phyloP scores from a whole-genome alignment of 2,888 invertebrate species.

The Coelinius sp. region DNA sequence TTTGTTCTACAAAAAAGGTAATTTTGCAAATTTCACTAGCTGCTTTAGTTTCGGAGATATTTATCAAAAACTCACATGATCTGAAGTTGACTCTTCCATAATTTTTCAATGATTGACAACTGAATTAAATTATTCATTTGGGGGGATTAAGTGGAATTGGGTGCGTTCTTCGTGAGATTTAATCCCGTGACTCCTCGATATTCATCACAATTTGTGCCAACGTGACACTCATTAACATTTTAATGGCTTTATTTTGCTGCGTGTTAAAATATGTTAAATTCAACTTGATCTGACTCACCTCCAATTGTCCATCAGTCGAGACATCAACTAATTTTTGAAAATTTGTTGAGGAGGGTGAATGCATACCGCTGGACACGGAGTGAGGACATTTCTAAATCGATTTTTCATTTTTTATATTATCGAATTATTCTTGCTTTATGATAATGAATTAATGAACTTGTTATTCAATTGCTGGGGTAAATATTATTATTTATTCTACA shows the following conservation, averaged over 20 bases:
- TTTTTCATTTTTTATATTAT: conserved; percentile 1
- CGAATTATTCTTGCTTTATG: neutral
- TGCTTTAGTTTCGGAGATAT: too few relatives aligned
- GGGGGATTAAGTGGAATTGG: neutral
- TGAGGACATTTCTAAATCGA: conserved; percentile 14
- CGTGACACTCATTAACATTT: neutral
- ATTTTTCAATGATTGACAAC: neutral
- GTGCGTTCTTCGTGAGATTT: neutral
- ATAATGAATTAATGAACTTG: neutral
- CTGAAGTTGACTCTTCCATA: neutral
- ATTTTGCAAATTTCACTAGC: too few relatives aligned
- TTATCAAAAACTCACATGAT: too few relatives aligned
- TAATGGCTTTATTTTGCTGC: neutral
- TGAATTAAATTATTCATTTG: neutral
- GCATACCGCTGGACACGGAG: conserved; percentile 6
- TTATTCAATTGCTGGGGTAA: neutral
- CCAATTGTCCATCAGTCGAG: neutral
- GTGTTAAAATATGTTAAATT: neutral
- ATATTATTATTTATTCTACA: conserved; percentile 32
- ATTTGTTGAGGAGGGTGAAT: neutral
- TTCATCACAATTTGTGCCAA: neutral
- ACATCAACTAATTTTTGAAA: neutral
- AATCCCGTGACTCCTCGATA: neutral
- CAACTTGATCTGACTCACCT: conserved; percentile 16
- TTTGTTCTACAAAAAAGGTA: too few relatives aligned